Evolutionary conservation across 2,113 vertebrate species (phyloP).

Genomic region (Acrocephalus arundinaceus): DNA sequence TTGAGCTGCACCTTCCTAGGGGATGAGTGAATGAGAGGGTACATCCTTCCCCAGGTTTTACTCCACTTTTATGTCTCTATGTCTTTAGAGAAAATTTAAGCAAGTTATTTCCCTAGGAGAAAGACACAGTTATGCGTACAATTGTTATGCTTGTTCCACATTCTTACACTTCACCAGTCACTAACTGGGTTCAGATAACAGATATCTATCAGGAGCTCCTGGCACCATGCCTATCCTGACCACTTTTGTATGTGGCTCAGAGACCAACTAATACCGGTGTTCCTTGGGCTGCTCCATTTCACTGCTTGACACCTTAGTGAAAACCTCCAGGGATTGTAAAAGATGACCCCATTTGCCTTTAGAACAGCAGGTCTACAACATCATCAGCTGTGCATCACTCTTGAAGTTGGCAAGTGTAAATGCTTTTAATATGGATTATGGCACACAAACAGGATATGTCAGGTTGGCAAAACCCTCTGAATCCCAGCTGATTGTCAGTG

Average conservation of each 20-base stretch:
- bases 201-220: neutral
- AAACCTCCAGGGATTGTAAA: neutral
- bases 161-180: neutral
- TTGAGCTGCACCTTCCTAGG: neutral
- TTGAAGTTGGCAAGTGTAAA: neutral
- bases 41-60: neutral
- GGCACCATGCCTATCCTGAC: neutral
- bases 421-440: neutral
- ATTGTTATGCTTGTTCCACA: neutral
- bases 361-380: neutral
- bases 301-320: neutral
- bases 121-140: neutral
- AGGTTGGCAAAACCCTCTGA: neutral
- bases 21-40: neutral
- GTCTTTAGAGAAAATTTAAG: neutral
- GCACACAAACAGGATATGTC: neutral
- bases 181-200: neutral
- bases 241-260: fast-evolving
- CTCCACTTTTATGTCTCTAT: neutral
- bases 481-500: neutral
- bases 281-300: neutral
- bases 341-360: neutral
- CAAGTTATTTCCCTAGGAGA: neutral
- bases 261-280: neutral
- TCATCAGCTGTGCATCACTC: fast-evolving